phyloP scores from a whole-genome alignment of 2,888 invertebrate genomes.

The Hymenopus coronatus region DNA sequence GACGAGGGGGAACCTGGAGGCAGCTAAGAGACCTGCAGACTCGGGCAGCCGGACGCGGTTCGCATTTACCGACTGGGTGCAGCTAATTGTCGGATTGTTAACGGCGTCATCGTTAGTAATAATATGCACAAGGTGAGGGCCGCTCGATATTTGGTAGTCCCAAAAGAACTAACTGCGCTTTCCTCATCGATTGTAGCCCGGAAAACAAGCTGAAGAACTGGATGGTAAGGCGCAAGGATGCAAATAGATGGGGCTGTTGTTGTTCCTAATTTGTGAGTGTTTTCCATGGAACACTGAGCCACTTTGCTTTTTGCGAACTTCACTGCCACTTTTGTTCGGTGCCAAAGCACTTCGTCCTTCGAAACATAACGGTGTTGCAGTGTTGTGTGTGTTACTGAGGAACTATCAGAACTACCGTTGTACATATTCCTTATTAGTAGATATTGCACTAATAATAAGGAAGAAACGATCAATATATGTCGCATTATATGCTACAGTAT shows the following conservation, averaged over 20 bases:
- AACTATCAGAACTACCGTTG: not conserved
- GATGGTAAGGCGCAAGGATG: not conserved
- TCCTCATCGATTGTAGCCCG: not conserved
- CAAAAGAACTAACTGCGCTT: not conserved
- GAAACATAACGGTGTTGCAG: not conserved
- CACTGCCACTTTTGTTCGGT: not conserved
- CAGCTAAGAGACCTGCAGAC: slow-evolving; percentile 25
- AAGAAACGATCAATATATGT: not conserved
- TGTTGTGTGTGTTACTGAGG: not conserved
- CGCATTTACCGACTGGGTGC: not conserved
- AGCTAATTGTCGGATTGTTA: not conserved
- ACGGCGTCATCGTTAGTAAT: not conserved
- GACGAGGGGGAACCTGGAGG: slow-evolving; percentile 60
- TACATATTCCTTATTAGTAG: not conserved
- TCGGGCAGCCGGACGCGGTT: not conserved
- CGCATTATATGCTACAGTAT: not conserved
- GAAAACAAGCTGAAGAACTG: not conserved
- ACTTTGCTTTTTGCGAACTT: not conserved
- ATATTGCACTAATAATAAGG: not conserved
- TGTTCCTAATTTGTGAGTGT: not conserved
- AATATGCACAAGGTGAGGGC: not conserved
- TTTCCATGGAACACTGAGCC: not conserved
- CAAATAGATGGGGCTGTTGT: not conserved
- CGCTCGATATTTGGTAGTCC: not conserved
- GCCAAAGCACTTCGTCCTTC: not conserved